Evolutionary conservation across 2,113 vertebrate genomes (phyloP).

Genomic region (Uropsilus gracilis): DNA sequence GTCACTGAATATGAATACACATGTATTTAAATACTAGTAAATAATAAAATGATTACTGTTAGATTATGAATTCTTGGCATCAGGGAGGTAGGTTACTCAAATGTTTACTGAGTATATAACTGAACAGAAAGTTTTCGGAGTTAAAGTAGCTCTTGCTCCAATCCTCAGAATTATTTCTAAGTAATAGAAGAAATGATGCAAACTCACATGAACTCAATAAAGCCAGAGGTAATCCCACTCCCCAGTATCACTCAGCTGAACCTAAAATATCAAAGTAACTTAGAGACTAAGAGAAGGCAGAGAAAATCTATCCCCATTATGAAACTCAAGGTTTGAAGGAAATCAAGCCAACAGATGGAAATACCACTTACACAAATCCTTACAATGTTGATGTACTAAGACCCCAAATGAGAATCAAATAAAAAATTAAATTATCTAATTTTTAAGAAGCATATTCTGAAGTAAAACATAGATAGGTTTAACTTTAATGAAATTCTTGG

Average conservation of each 20-base stretch:
- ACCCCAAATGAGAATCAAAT: background rate
- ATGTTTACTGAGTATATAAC: slow-evolving; percentile 52
- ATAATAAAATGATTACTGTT: background rate
- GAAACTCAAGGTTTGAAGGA: slow-evolving; percentile 15
- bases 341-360: background rate
- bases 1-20: background rate
- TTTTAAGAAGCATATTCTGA: background rate
- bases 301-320: background rate
- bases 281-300: background rate
- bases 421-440: background rate
- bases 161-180: background rate
- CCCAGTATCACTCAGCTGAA: background rate
- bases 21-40: slow-evolving; percentile 29
- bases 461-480: slow-evolving; percentile 3
- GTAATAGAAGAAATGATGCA: background rate
- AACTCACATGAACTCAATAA: background rate
- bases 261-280: background rate
- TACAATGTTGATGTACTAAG: background rate
- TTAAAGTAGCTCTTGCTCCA: background rate
- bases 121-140: background rate
- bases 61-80: slow-evolving; percentile 19
- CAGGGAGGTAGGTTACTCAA: background rate
- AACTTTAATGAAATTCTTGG: background rate
- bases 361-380: background rate
- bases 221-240: background rate